Conservation (phyloP, 2,113 vertebrate species). For the Heterochromis multidens region DNA sequence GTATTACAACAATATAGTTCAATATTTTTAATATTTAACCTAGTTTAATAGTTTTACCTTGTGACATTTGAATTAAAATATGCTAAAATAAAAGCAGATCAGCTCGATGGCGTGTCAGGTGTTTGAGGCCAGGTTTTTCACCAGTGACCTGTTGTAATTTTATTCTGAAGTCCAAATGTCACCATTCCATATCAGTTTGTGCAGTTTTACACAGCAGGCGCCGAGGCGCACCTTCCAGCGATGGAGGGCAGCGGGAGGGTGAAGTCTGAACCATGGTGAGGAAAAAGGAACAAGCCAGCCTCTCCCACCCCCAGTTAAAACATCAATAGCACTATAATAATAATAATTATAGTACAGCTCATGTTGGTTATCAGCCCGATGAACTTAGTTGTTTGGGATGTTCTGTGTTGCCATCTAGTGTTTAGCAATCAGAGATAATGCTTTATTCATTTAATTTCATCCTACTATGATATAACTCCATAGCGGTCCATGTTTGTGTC, state of each 20-base stretch:
- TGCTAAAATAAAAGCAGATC: not conserved
- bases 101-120: not conserved
- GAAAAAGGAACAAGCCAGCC: not conserved
- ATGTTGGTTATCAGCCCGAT: not conserved
- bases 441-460: not conserved
- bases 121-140: not conserved
- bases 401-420: constrained; percentile 38
- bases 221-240: not conserved
- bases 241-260: not conserved
- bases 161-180: constrained; percentile 16
- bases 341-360: not conserved
- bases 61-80: not conserved
- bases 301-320: not conserved
- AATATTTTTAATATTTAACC: not conserved
- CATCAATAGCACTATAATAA: not conserved
- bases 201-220: not conserved
- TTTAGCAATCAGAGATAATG: not conserved
- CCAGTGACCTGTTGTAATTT: not conserved
- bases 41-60: not conserved
- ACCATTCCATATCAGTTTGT: not conserved
- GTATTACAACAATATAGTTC: not conserved
- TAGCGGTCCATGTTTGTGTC: not conserved
- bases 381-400: not conserved
- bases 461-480: not conserved
- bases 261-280: not conserved